Conservation (phyloP, 2,888 invertebrate species). For the Agrochola circellaris region DNA sequence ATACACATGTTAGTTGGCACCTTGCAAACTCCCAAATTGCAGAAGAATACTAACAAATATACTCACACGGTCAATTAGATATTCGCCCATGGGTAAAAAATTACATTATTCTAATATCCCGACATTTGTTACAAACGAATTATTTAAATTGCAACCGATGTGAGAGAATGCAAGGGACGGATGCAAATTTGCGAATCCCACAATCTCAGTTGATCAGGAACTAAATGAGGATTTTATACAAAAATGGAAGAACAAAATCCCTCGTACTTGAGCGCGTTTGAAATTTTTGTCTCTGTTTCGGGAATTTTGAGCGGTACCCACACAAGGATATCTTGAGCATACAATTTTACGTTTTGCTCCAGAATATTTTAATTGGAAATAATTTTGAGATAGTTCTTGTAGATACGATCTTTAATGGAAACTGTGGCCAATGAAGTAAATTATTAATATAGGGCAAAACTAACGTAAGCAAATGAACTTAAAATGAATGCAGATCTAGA, state of each 20-base stretch:
- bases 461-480: conserved; percentile 1
- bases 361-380: conserved; percentile 53
- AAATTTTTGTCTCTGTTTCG: conserved; percentile 70
- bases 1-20: conserved; percentile 70
- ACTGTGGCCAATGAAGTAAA: conserved; percentile 1
- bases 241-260: conserved; percentile 80
- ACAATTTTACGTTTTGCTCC: conserved; percentile 22
- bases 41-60: conserved; percentile 70
- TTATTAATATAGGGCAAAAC: conserved; percentile 25
- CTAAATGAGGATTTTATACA: conserved; percentile 88
- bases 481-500: conserved; percentile 35
- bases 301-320: conserved; percentile 61
- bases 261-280: conserved; percentile 68
- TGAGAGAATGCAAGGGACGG: conserved; percentile 73
- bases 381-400: conserved; percentile 31
- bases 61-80: conserved; percentile 86
- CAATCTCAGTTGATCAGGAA: conserved; percentile 84
- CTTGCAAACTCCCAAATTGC: conserved; percentile 64
- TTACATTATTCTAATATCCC: conserved; percentile 78
- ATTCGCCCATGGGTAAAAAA: conserved; percentile 78
- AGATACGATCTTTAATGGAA: conserved; percentile 26
- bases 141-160: conserved; percentile 85
- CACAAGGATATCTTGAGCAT: conserved; percentile 49
- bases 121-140: conserved; percentile 85
- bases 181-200: conserved; percentile 83